Evolutionary conservation across 1,140 invertebrate genomes (phyloP).

Genomic region (Charaxes varanes): DNA sequence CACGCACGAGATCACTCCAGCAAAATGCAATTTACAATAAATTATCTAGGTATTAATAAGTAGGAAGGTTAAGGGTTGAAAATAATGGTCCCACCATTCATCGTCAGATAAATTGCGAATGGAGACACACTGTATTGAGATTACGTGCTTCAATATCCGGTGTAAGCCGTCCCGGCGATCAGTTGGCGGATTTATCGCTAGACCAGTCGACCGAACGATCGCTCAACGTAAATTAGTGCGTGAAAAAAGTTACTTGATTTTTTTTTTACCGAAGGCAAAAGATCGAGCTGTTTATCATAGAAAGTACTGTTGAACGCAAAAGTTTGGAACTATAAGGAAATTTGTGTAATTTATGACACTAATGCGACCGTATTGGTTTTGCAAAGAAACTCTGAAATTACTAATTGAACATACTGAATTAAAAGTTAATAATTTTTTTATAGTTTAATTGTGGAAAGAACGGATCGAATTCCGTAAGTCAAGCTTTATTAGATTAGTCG

Average conservation of each 20-base stretch:
- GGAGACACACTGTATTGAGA: constrained; percentile 66
- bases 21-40: constrained; percentile 72
- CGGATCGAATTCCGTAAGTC: too few species aligned
- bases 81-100: constrained; percentile 64
- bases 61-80: constrained; percentile 66
- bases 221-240: constrained; percentile 33
- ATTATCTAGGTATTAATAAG: constrained; percentile 73
- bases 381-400: constrained; percentile 26
- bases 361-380: constrained; percentile 30
- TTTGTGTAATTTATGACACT: constrained; percentile 35
- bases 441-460: too few species aligned
- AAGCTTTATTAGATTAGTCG: too few species aligned
- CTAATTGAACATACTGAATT: too few species aligned
- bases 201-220: constrained; percentile 22
- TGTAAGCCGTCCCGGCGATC: constrained; percentile 35
- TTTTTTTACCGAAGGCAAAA: too few species aligned
- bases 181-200: constrained; percentile 23
- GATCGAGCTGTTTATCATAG: too few species aligned
- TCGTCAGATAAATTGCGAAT: constrained; percentile 69
- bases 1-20: constrained; percentile 43
- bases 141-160: constrained; percentile 73
- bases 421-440: too few species aligned
- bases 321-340: constrained; percentile 37
- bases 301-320: constrained; percentile 37
- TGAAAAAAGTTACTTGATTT: too few species aligned